A percentile compares a stretch with the other conserved stretches of the same genome.
These are phyloP conservation scores for Antigone vipio DNA, from an alignment of 2,113 vertebrate species.

Conservation along the genomic window DNA sequence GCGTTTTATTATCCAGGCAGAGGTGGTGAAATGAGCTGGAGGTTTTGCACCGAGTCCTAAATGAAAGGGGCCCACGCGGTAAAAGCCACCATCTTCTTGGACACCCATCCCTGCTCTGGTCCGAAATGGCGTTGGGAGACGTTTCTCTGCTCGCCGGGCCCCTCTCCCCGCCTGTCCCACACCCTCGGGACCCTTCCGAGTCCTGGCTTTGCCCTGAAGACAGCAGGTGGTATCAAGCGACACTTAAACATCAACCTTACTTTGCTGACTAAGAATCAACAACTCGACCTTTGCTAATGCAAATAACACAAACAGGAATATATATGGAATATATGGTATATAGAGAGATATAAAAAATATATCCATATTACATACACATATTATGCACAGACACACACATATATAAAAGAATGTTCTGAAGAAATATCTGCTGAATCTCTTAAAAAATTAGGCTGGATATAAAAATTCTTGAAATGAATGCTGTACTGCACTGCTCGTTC, in stretches of 20 bases:
- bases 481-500: background rate
- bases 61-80: background rate
- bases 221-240: background rate
- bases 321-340: no score
- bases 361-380: no score
- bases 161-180: background rate
- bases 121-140: background rate
- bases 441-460: background rate
- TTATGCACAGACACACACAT: background rate
- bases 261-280: background rate
- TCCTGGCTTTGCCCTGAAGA: background rate
- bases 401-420: background rate
- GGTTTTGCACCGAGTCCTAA: background rate
- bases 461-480: no score
- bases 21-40: background rate
- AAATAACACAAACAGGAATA: background rate
- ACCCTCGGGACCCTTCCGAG: background rate
- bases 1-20: background rate
- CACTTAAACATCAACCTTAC: background rate
- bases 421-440: background rate
- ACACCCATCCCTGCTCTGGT: background rate
- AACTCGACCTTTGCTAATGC: background rate
- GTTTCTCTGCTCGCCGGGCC: background rate
- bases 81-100: background rate
- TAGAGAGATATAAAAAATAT: accelerated